These are phyloP conservation scores for Chaenodraco wilsoni DNA, from an alignment of 2,797 vertebrate species.

Conservation along the genomic window DNA sequence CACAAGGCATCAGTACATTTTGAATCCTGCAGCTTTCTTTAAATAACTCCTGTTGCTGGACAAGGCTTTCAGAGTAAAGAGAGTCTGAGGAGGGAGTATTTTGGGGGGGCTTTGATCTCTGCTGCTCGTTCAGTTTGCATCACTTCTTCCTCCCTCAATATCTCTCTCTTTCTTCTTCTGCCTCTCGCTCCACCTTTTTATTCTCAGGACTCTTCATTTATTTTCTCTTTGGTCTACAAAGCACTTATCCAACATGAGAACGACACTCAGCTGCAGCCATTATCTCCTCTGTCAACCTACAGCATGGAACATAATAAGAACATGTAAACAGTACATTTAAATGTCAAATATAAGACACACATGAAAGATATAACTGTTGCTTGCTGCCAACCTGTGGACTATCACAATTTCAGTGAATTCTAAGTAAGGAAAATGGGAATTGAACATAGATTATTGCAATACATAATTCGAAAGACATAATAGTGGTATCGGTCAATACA, in stretches of 20 bases:
- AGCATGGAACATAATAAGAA: constrained; percentile 12
- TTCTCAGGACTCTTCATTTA: constrained; percentile 13
- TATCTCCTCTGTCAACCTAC: constrained; percentile 20
- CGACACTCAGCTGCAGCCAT: constrained; percentile 24
- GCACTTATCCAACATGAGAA: constrained; percentile 27
- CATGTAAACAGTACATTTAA: background rate
- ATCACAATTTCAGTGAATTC: too few relatives aligned
- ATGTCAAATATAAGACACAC: constrained; percentile 32
- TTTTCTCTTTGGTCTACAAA: constrained; percentile 14
- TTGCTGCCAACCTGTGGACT: background rate
- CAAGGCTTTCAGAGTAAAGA: constrained; percentile 62
- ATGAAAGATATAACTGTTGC: background rate
- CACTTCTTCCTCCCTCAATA: constrained; percentile 47
- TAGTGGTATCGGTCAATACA: too few relatives aligned
- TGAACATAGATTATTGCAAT: too few relatives aligned
- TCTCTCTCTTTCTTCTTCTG: constrained; percentile 1
- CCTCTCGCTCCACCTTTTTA: background rate
- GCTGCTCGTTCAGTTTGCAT: constrained; percentile 62
- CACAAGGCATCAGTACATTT: constrained; percentile 45
- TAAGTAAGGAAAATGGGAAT: too few relatives aligned
- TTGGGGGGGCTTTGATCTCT: constrained; percentile 67
- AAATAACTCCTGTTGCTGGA: constrained; percentile 84
- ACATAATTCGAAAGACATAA: too few relatives aligned
- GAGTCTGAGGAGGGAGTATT: constrained; percentile 54
- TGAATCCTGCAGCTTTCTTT: constrained; percentile 70